Base-by-base conservation (phyloP, 2,113 vertebrate genomes). In the Microtus richardsoni region DNA sequence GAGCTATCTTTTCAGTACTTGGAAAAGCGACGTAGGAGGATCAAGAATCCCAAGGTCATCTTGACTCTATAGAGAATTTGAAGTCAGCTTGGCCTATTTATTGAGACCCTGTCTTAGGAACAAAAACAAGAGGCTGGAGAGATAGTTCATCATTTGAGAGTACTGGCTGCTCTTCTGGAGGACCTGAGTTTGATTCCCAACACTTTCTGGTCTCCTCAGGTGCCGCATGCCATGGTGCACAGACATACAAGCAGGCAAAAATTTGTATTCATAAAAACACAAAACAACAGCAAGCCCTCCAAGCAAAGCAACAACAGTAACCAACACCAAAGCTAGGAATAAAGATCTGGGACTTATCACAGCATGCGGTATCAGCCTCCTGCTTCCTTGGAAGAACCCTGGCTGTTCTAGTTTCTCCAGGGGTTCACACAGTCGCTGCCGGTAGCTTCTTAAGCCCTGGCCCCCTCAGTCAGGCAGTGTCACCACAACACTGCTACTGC, bases 361-460 rank as follows among this genome's bases (percentile, higher is more conserved):
- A 60, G 22, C 39, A 21, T 4, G 22, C 13, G 77, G 28, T 22
- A 75, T 30, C 4, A 12, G 26, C 28, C 68, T 44, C 54, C 3
- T 36, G 70, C 10, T 74, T 33, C n/a, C n/a, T 88, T 33, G 60
- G 68, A 88, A n/a, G 47, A 74, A 17, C 4, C 5, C 1, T 11
- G n/a, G 36, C 49, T 17, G 12, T 39, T 66, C 39, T 70, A 60
- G 58, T 28, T 60, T 78, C 7, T 52, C 17, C 14, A 77, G 95
- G 44, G 73, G 78, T 22, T 7, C 1, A 39, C 28, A 77, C 16
- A 47, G 12, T 13, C 0, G 8, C 12, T 3, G 2, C 22, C 7
- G 54, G 79, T 44, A 3, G 30, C 26, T 19, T 28, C 28, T 26
- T 44, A 74, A 41, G 24, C 39, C 30, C 24, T 0, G 11, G 78